Conservation (phyloP, 1,140 invertebrate genomes). For the Camponotus vicinus region DNA sequence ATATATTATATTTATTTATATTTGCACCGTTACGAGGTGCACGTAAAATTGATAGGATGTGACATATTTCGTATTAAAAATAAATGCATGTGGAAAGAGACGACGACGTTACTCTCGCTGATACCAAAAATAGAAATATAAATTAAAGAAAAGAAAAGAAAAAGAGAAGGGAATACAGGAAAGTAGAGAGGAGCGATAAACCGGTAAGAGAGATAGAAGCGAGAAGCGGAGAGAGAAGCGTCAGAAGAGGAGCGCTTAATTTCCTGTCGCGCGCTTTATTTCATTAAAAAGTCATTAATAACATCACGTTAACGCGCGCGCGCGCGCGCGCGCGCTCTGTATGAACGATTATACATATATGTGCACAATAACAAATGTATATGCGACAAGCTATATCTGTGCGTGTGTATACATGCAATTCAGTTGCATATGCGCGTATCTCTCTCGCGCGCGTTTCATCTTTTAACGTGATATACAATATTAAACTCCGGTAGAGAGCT, state of each 20-base stretch:
- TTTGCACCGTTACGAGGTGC: neutral
- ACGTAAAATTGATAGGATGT: slow-evolving; percentile 1
- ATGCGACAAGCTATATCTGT: neutral
- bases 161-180: neutral
- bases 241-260: slow-evolving; percentile 71
- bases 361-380: neutral
- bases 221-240: slow-evolving; percentile 42
- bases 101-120: neutral
- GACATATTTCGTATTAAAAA: neutral
- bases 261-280: slow-evolving; percentile 74
- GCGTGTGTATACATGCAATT: slow-evolving; percentile 7
- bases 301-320: slow-evolving; percentile 69
- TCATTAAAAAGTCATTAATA: slow-evolving; percentile 77
- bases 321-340: slow-evolving; percentile 6
- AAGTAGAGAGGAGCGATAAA: slow-evolving; percentile 56
- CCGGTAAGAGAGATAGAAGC: slow-evolving; percentile 16
- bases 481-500: slow-evolving; percentile 37
- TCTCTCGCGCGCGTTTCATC: slow-evolving; percentile 4
- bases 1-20: neutral
- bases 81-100: neutral
- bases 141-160: slow-evolving; percentile 34
- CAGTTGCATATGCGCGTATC: slow-evolving; percentile 7
- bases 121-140: slow-evolving; percentile 37
- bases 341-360: neutral
- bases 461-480: slow-evolving; percentile 53